Percentiles rank a stretch among this genome's conserved stretches.
These are phyloP conservation scores for Epinephelus awoara DNA, from an alignment of 2,797 vertebrate species.

Conservation along the genomic window DNA sequence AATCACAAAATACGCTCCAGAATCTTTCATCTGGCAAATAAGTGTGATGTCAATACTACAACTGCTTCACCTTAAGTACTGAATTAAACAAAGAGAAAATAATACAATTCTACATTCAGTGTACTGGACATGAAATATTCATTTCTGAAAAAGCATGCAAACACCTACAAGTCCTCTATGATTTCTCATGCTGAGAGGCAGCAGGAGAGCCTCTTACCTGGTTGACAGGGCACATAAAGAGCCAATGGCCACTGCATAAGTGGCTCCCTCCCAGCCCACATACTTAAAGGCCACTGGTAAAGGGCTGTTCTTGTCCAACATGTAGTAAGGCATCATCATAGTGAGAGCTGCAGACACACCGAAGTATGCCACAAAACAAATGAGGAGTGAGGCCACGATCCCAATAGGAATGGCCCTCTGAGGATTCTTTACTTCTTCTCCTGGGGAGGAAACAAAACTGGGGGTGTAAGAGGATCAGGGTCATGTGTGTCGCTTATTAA, in stretches of 20 bases:
- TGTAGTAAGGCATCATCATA: constrained; percentile 97
- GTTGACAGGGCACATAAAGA: constrained; percentile 96
- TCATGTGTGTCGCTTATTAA: not conserved
- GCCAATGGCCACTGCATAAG: constrained; percentile 94
- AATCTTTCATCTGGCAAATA: not conserved
- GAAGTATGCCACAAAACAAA: constrained; percentile 97
- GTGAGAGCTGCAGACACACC: constrained; percentile 96
- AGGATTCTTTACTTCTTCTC: constrained; percentile 98
- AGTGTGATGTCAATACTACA: not conserved
- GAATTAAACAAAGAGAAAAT: not conserved
- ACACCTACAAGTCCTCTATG: constrained; percentile 20
- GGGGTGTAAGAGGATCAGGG: not conserved
- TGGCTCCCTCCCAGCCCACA: constrained; percentile 94
- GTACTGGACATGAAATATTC: constrained; percentile 13
- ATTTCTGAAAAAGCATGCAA: constrained; percentile 20
- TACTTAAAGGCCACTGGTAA: constrained; percentile 95
- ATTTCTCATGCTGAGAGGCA: constrained; percentile 44
- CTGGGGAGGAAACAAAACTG: constrained; percentile 71
- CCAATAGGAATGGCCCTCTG: constrained; percentile 97
- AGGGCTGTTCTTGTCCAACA: constrained; percentile 93
- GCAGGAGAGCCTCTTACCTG: constrained; percentile 86
- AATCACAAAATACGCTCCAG: not conserved
- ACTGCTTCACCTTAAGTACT: too few species aligned
- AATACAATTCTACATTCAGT: not conserved
- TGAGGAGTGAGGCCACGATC: constrained; percentile 95